Evolutionary conservation across 2,113 vertebrate species (phyloP), one percentile per base, ranked within the genome.

Genomic region (Callipepla californica): DNA sequence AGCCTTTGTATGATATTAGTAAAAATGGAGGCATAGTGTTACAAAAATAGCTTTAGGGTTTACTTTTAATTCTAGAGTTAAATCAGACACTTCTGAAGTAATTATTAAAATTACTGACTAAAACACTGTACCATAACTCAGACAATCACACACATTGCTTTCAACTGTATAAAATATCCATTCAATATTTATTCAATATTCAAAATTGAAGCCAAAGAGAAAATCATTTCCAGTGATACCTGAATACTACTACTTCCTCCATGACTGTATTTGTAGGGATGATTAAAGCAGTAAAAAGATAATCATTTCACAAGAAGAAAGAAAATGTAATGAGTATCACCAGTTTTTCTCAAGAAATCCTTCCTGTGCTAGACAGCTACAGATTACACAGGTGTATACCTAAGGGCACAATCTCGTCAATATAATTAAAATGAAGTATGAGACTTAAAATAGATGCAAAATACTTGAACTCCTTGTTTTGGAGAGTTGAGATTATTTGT

Each of bases 311-410:
- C 21, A 23, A 84, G 6, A 58, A 16, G 15, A 53, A 62, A 59
- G 66, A 79, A 85, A 44, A 45, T 1, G 4, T 11, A 86, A 22
- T 0, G 0, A 79, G 7, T 38, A 44, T 16, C 19, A 69, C 0
- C 44, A 6, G 14, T 8, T 58, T 70, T 83, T 55, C 69, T 66
- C 21, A 40, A n/a, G 28, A 86, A 80, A 77, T 78, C 20, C 7
- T 85, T 20, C 7, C 32, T n/a, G 16, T 21, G 87, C 36, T 63
- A 20, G 13, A 44, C 18, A 88, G 36, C 50, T 59, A 53, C 7
- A 72, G 3, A 34, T 67, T 57, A 61, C 9, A 44, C 9, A 58
- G n/a, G 4, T 47, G 19, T 42, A 57, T 44, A 63, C 12, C 45
- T 55, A n/a, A 80, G 25, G 38, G 51, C 7, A 82, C 3, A 76